These are phyloP conservation scores for Diaperis boleti DNA, from an alignment of 2,888 invertebrate species.

Conservation along the genomic window DNA sequence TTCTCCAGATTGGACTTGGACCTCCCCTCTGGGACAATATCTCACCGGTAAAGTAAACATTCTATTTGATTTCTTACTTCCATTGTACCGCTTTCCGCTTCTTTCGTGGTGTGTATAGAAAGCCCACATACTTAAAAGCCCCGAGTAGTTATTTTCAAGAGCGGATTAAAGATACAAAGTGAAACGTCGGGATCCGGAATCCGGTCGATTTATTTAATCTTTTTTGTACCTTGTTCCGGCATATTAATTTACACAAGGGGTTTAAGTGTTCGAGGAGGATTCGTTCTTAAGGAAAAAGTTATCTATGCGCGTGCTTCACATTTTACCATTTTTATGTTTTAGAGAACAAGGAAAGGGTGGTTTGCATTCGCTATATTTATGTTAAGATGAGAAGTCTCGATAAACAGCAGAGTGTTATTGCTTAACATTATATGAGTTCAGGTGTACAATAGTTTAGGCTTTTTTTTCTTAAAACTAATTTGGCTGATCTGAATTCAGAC, in stretches of 20 bases:
- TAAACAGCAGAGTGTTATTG: too few relatives aligned
- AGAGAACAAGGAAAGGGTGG: neutral
- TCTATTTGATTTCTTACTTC: conserved; percentile 37
- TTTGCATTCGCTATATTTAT: neutral
- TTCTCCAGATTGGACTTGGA: conserved; percentile 91
- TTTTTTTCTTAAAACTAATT: too few relatives aligned
- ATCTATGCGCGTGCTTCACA: neutral
- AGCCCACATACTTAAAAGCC: conserved; percentile 20
- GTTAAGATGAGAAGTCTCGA: too few relatives aligned
- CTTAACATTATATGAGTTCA: too few relatives aligned
- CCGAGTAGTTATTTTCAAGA: conserved; percentile 18
- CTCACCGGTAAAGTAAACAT: conserved; percentile 73
- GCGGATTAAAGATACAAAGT: conserved; percentile 11
- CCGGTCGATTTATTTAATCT: conserved; percentile 31
- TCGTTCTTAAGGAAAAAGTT: conserved; percentile 21
- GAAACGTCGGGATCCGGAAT: conserved; percentile 22
- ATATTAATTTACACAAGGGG: conserved; percentile 27
- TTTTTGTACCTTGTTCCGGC: conserved; percentile 18
- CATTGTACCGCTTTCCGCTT: conserved; percentile 26
- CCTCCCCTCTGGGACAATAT: conserved; percentile 82
- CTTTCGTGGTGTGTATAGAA: neutral
- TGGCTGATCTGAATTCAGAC: too few relatives aligned
- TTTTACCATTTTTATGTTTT: neutral
- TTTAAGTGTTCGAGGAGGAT: conserved; percentile 1
- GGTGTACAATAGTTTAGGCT: too few relatives aligned